Percentiles rank a stretch among this genome's conserved stretches.
phyloP scores from a whole-genome alignment of 92 coral and sea anemone genomes.

The Umimayanthus chanpuru region DNA sequence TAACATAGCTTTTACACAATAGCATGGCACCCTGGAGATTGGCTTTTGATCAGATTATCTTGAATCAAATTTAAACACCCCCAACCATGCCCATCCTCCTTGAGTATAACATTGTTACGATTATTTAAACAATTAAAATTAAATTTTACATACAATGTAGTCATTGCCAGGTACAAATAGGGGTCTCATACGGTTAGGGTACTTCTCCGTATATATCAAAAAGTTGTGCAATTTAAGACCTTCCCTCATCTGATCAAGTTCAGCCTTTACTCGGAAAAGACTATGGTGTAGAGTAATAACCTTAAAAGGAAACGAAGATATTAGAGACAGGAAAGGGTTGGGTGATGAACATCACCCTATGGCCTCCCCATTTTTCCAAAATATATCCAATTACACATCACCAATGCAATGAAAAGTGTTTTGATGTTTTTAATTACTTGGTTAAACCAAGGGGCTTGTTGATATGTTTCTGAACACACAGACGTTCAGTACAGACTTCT shows the following conservation, averaged over 20 bases:
- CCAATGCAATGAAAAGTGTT: slow-evolving; percentile 32
- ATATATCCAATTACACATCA: slow-evolving; percentile 30
- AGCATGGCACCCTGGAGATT: slow-evolving; percentile 23
- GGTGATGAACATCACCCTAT: slow-evolving; percentile 33
- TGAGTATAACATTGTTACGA: slow-evolving; percentile 31
- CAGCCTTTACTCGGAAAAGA: slow-evolving; percentile 48
- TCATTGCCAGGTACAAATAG: slow-evolving; percentile 59
- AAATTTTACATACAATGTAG: slow-evolving; percentile 39
- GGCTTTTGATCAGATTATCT: slow-evolving; percentile 36
- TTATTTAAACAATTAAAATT: slow-evolving; percentile 25
- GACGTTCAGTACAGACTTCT: slow-evolving; percentile 36
- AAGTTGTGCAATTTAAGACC: slow-evolving; percentile 48
- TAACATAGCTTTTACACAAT: slow-evolving; percentile 31
- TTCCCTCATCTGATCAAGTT: slow-evolving; percentile 54
- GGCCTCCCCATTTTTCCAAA: slow-evolving; percentile 25
- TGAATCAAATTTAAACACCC: slow-evolving; percentile 32
- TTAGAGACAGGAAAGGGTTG: slow-evolving; percentile 26
- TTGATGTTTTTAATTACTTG: slow-evolving; percentile 31
- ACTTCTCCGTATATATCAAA: slow-evolving; percentile 43
- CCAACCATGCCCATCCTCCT: slow-evolving; percentile 29
- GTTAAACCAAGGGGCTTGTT: slow-evolving; percentile 25
- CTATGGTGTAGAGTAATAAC: slow-evolving; percentile 55
- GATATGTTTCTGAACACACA: slow-evolving; percentile 18
- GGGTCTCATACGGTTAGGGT: slow-evolving; percentile 42
- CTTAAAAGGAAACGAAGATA: slow-evolving; percentile 38